phyloP scores from a whole-genome alignment of 2,797 vertebrate genomes.

The Prunella strophiata region DNA sequence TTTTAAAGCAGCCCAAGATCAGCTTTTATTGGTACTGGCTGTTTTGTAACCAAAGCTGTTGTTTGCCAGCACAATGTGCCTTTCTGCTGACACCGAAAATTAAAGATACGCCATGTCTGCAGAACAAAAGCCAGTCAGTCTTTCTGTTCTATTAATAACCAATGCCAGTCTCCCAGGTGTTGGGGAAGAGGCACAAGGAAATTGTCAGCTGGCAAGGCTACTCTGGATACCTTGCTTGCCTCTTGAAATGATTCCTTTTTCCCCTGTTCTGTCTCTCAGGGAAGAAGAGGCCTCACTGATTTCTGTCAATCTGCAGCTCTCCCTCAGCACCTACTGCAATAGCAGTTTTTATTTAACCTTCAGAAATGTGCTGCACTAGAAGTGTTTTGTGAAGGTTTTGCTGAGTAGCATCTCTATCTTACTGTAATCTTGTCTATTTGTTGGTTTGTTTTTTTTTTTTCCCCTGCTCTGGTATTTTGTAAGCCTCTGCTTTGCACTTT shows the following conservation, averaged over 20 bases:
- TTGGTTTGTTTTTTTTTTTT: background rate
- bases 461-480: background rate
- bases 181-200: slow-evolving; percentile 28
- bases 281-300: background rate
- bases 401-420: background rate
- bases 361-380: background rate
- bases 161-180: slow-evolving; percentile 18
- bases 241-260: background rate
- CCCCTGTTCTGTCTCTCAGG: background rate
- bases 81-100: slow-evolving; percentile 33
- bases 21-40: slow-evolving; percentile 24
- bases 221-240: background rate
- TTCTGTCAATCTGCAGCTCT: background rate
- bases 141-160: slow-evolving; percentile 40
- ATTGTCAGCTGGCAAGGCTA: slow-evolving; percentile 16
- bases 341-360: slow-evolving; percentile 34
- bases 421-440: background rate
- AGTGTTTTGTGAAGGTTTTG: background rate
- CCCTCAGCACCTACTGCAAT: background rate
- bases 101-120: slow-evolving; percentile 25
- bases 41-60: slow-evolving; percentile 58
- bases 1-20: slow-evolving; percentile 2
- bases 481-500: background rate
- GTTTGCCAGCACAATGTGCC: slow-evolving; percentile 17
- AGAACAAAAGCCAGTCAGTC: slow-evolving; percentile 50